Base-by-base conservation (phyloP, 2,113 vertebrate genomes). In the Tricholaema leucomelas region DNA sequence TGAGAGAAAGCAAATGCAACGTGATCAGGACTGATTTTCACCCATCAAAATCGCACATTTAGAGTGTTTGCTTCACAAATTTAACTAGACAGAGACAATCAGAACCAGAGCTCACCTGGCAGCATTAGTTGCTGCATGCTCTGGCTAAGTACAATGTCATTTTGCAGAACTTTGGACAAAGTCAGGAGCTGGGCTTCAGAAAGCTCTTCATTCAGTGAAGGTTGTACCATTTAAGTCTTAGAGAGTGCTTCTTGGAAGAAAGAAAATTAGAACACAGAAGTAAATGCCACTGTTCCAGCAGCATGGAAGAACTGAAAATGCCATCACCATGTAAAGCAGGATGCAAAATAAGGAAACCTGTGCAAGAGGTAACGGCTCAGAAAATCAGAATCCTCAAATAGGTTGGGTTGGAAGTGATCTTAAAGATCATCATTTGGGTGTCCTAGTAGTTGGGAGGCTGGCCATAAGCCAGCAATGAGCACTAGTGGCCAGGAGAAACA, bases 261-360 rank as follows among this genome's bases (percentile, higher is more conserved):
- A 72, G 58, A 65, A 84, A 86, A 90, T 76, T 81, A 91, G 58
- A 84, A 83, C 72, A 63, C 38, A 88, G 78, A 87, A 63, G 55
- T 76, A 91, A 90, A 90, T 78, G 70, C 74, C 54, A 50, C 30
- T 3, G 8, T 48, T 88, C 40, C 33, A 65, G n/a, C 55, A 79
- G 35, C 10, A 54, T n/a, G 70, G 55, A 69, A 79, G 31, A 90
- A 73, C 18, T 10, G 64, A 50, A 61, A 87, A 76, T 4, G 1
- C 31, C 50, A 54, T 50, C 11, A 5, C 54, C 3, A 3, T 65
- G 55, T 84, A 55, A 24, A 81, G 72, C 40, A 81, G 73, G 56
- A 65, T 91, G 79, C 82, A 90, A 90, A 90, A 81, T 72, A 31
- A 88, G 56, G 85, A 73, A 81, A 58, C 20, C 11, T 14, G 15